These are phyloP conservation scores for Osmerus eperlanus DNA, from an alignment of 2,113 vertebrate genomes.

Conservation along the genomic window DNA sequence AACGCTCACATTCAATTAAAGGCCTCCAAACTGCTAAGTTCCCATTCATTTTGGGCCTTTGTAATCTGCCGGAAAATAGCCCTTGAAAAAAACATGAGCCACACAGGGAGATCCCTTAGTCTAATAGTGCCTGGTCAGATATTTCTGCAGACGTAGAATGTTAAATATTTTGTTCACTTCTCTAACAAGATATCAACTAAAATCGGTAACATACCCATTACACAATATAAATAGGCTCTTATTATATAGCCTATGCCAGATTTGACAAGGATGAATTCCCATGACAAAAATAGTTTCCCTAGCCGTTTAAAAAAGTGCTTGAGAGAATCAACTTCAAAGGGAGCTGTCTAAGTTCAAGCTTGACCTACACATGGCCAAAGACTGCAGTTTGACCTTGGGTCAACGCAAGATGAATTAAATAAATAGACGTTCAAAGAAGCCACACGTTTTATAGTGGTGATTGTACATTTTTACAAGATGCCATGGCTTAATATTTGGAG, in stretches of 20 bases:
- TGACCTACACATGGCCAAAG: neutral
- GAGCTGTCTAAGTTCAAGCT: neutral
- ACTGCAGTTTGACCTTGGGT: conserved; percentile 1
- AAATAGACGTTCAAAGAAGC: neutral
- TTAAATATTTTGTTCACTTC: neutral
- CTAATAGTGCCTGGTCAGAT: conserved; percentile 62
- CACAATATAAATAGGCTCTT: no score
- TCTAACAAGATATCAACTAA: no score
- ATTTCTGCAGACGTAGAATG: conserved; percentile 20
- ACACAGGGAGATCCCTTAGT: conserved; percentile 65
- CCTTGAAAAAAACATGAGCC: conserved; percentile 59
- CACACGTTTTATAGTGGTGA: neutral
- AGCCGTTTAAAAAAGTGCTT: neutral
- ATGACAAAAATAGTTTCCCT: neutral
- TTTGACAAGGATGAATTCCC: neutral
- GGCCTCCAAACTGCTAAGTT: conserved; percentile 60
- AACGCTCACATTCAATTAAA: conserved; percentile 77
- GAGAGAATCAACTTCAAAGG: neutral
- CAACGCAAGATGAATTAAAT: neutral
- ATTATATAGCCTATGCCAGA: neutral
- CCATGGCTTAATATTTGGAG: no score
- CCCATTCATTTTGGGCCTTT: conserved; percentile 67
- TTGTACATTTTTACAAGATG: neutral
- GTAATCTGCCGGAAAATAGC: conserved; percentile 58
- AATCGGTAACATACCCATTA: no score